A percentile compares a stretch with the other conserved stretches of the same genome.
phyloP scores from a whole-genome alignment of 1,140 invertebrate genomes.

The Drosophila repletoides region DNA sequence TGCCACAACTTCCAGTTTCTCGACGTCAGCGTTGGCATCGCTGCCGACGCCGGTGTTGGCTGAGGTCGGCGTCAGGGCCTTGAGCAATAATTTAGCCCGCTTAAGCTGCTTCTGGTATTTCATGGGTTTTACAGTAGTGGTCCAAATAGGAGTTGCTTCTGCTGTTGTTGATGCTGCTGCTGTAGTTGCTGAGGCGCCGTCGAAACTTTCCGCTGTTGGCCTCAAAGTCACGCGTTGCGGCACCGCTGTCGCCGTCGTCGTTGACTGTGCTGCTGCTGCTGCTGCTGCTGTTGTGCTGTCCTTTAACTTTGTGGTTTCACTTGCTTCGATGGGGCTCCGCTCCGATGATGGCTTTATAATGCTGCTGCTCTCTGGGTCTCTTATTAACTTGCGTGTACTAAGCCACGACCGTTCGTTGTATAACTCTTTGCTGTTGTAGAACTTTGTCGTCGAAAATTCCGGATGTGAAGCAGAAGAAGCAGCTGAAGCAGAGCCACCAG shows the following conservation, averaged over 20 bases:
- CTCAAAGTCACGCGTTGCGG: slow-evolving; percentile 41
- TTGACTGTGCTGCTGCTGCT: background rate
- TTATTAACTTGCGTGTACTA: slow-evolving; percentile 74
- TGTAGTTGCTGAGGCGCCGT: slow-evolving; percentile 12
- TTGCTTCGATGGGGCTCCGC: slow-evolving; percentile 26
- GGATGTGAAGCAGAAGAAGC: slow-evolving; percentile 56
- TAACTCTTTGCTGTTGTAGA: slow-evolving; percentile 81
- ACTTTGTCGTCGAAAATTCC: slow-evolving; percentile 81
- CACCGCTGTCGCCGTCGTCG: slow-evolving; percentile 14
- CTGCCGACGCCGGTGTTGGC: background rate
- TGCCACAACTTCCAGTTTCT: slow-evolving; percentile 54
- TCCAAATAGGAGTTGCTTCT: slow-evolving; percentile 8
- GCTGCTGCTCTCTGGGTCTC: slow-evolving; percentile 48
- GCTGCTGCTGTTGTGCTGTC: slow-evolving; percentile 28
- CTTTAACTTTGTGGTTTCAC: slow-evolving; percentile 33
- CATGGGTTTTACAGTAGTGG: slow-evolving; percentile 46
- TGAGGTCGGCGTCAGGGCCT: slow-evolving; percentile 51
- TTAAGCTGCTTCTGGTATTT: slow-evolving; percentile 77
- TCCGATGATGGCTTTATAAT: slow-evolving; percentile 64
- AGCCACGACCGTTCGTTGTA: slow-evolving; percentile 81
- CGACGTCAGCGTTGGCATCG: slow-evolving; percentile 5
- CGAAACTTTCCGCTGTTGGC: slow-evolving; percentile 36
- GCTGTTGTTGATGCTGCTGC: slow-evolving; percentile 1
- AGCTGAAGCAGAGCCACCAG: slow-evolving; percentile 1
- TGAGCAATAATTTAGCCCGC: slow-evolving; percentile 78